Evolutionary conservation across 2,113 vertebrate genomes (phyloP), one percentile per base, ranked within the genome.

Genomic region (Genyomyrus donnyi): DNA sequence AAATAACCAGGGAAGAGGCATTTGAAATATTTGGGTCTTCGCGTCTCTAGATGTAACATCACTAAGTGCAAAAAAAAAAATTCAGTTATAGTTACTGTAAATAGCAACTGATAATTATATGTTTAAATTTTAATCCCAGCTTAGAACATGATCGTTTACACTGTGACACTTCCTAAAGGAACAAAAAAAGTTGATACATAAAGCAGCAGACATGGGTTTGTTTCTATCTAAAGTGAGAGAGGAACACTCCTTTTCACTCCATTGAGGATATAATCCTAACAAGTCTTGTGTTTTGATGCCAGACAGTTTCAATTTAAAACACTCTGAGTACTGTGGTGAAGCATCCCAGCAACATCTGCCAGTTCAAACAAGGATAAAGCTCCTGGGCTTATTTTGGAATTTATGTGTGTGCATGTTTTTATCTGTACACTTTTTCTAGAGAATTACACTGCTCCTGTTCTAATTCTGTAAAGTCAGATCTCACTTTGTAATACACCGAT

Each of bases 351-450:
- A 89, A 56, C 74, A 89, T 89, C 88, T 89, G 88, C 50, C 88
- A 49, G 74, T 89, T 89, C 88, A 80, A 83, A 24, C 70, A 53
- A 74, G 50, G 35, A 83, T 50, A 50, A 53, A 83, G 88, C 74
- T 89, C 74, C 8, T 15, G 88, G 49, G 88, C 24, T 89, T 89
- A 89, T 84, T 84, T n/a, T 56, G 31, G 49, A 89, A 52, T n/a
- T 49, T 83, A 35, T 84, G 50, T 84, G 49, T 24, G 52, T 31
- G 39, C 74, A 3, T 89, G 74, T 24, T 58, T 70, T 70, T 70
- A 80, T 42, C 31, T 35, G 74, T 80, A 42, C 6, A 17, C 35
- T 17, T 80, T 42, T 80, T 42, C 35, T 42, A 42, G 31, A 80
- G 58, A 88, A 58, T 35, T 80, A 58, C n/a, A 31, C 5, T 70